Evolutionary conservation across 2,888 invertebrate species (phyloP).

Genomic region (Tetramorium bicarinatum): DNA sequence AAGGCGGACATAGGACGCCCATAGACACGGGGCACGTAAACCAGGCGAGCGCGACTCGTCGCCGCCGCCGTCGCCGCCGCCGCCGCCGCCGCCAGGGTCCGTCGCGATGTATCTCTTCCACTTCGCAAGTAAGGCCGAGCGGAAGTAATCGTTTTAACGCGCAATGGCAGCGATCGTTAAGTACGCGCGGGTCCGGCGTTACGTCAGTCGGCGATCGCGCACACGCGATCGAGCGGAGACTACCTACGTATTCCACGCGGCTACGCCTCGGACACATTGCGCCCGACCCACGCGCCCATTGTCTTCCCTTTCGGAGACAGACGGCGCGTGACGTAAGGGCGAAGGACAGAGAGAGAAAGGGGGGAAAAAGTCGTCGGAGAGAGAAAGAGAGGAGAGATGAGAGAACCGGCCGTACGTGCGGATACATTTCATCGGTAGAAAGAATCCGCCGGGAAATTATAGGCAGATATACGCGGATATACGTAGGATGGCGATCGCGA

Average conservation of each 20-base stretch:
- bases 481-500: conserved; percentile 69
- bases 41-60: conserved; percentile 53
- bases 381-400: neutral
- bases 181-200: conserved; percentile 75
- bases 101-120: conserved; percentile 64
- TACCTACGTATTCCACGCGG: conserved; percentile 75
- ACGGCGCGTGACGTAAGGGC: conserved; percentile 71
- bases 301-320: conserved; percentile 80
- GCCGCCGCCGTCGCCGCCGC: neutral
- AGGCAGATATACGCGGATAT: conserved; percentile 73
- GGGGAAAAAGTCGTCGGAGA: conserved; percentile 47
- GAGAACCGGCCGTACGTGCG: conserved; percentile 56
- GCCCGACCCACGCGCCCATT: conserved; percentile 85
- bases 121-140: conserved; percentile 67
- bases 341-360: conserved; percentile 58
- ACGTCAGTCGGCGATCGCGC: conserved; percentile 72
- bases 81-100: conserved; percentile 47
- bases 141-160: conserved; percentile 83
- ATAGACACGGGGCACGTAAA: conserved; percentile 57
- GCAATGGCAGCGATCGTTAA: conserved; percentile 79
- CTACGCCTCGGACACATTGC: conserved; percentile 80
- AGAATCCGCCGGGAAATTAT: conserved; percentile 69
- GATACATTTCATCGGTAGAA: conserved; percentile 73
- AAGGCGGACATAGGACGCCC: conserved; percentile 50
- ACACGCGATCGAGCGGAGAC: conserved; percentile 65